These are phyloP conservation scores for Nebria salina DNA, from an alignment of 2,888 invertebrate species.

Conservation along the genomic window DNA sequence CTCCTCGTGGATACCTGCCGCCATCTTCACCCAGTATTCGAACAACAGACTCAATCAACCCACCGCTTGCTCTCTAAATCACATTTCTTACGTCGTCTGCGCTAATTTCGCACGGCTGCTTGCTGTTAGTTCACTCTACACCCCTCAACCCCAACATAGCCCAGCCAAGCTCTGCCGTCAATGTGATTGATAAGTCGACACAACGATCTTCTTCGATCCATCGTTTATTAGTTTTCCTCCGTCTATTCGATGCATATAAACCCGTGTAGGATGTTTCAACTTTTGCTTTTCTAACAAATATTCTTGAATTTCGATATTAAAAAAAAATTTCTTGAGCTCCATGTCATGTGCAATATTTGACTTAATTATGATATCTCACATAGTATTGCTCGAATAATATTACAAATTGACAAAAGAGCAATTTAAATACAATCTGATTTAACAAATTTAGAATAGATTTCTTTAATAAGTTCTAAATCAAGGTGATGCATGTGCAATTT, in stretches of 20 bases:
- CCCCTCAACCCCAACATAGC: neutral
- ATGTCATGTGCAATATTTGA: no score
- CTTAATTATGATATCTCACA: no score
- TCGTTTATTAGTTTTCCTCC: slow-evolving; percentile 18
- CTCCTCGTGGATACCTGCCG: slow-evolving; percentile 10
- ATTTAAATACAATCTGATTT: no score
- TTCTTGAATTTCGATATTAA: neutral
- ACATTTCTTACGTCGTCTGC: slow-evolving; percentile 43
- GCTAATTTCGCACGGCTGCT: slow-evolving; percentile 44
- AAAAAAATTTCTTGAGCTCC: no score
- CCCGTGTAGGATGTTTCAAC: neutral
- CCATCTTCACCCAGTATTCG: slow-evolving; percentile 15
- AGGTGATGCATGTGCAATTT: no score
- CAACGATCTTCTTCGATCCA: slow-evolving; percentile 14
- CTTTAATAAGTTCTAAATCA: no score
- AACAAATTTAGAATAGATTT: no score
- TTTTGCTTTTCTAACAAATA: neutral
- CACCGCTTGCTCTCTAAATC: slow-evolving; percentile 34
- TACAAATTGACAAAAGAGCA: no score
- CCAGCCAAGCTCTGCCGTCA: slow-evolving; percentile 16
- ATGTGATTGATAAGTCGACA: slow-evolving; percentile 4
- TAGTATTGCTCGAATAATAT: no score
- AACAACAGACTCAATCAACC: slow-evolving; percentile 42
- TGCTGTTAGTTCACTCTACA: slow-evolving; percentile 23
- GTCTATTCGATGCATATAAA: neutral